A percentile compares a stretch with the other conserved stretches of the same genome.
Conservation (phyloP, 1,140 invertebrate species). For the Cyrtorhinus lividipennis region DNA sequence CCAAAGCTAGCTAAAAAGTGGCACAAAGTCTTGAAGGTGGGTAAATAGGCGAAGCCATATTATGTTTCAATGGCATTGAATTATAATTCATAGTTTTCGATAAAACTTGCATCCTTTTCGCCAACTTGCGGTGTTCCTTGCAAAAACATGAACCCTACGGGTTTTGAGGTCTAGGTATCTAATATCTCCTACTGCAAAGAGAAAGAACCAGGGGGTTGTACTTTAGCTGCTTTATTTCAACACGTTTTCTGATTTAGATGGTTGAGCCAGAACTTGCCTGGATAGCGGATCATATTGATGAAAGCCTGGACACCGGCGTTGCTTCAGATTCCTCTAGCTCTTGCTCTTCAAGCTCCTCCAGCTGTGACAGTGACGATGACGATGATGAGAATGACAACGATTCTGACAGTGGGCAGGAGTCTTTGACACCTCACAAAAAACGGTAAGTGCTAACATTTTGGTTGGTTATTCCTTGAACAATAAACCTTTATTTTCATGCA, state of each 20-base stretch:
- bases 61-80: background rate
- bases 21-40: slow-evolving; percentile 49
- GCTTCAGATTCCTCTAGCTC: slow-evolving; percentile 89
- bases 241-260: slow-evolving; percentile 31
- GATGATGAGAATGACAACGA: slow-evolving; percentile 69
- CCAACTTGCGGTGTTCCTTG: background rate
- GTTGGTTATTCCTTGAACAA: too few species aligned
- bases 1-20: slow-evolving; percentile 87
- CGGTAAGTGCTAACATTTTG: too few species aligned
- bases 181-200: background rate
- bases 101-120: too few species aligned
- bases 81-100: too few species aligned
- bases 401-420: slow-evolving; percentile 72
- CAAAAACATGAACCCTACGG: background rate
- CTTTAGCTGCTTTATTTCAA: too few species aligned
- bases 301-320: slow-evolving; percentile 73
- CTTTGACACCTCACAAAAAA: slow-evolving; percentile 72
- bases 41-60: background rate
- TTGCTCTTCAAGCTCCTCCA: slow-evolving; percentile 68
- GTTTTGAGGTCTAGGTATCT: background rate
- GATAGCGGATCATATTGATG: slow-evolving; percentile 72
- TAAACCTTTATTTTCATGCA: too few species aligned
- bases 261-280: slow-evolving; percentile 69
- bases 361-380: slow-evolving; percentile 38
- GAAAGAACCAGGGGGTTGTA: background rate